Evolutionary conservation across 2,888 invertebrate species (phyloP).

Genomic region (Lepidocyrtinus sp.): DNA sequence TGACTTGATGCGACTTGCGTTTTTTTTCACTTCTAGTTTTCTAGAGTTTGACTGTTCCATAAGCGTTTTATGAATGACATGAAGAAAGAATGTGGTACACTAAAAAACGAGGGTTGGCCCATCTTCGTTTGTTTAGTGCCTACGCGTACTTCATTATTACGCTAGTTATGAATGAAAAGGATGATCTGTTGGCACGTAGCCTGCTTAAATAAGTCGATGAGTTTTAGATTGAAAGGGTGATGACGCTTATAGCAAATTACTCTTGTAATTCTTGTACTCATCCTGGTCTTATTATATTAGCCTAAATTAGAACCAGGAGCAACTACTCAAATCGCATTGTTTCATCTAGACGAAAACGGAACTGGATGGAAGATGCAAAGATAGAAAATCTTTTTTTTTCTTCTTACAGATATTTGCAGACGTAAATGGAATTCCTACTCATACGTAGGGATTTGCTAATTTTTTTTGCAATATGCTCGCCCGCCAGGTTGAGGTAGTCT

Average conservation of each 20-base stretch:
- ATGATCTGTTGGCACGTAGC: neutral
- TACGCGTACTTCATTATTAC: conserved; percentile 4
- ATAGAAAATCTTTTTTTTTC: neutral
- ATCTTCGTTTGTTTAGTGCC: neutral
- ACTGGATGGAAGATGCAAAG: neutral
- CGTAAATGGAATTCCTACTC: conserved; percentile 1
- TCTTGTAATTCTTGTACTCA: neutral
- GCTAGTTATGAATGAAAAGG: neutral
- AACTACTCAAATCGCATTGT: neutral
- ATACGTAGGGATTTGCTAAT: too few relatives aligned
- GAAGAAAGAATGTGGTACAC: neutral
- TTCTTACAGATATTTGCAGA: neutral
- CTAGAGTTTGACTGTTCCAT: conserved; percentile 10
- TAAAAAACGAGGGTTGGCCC: neutral
- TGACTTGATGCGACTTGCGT: neutral
- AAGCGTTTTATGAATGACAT: neutral
- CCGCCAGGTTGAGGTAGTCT: conserved; percentile 1
- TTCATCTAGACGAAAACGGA: conserved; percentile 7
- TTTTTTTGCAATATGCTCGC: too few relatives aligned
- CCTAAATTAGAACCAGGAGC: neutral
- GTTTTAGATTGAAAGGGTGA: too few relatives aligned
- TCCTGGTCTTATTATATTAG: too few relatives aligned
- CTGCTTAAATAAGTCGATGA: conserved; percentile 17
- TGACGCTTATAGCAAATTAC: conserved; percentile 5
- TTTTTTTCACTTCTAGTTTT: neutral